phyloP scores from a whole-genome alignment of 2,113 vertebrate species.

The Microtus ochrogaster region DNA sequence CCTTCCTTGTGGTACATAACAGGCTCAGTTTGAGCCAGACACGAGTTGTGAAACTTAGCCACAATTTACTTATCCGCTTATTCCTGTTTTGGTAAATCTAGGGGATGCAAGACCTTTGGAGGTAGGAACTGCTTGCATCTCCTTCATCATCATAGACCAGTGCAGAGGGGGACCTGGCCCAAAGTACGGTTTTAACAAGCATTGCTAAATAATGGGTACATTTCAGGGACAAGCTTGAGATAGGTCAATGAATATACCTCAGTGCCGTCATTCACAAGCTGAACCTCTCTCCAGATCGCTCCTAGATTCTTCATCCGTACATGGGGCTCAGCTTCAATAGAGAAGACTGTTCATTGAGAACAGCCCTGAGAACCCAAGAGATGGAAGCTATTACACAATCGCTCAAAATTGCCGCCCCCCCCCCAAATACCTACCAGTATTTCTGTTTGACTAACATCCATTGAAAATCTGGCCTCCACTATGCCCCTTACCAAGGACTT shows the following conservation, averaged over 20 bases:
- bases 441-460: neutral
- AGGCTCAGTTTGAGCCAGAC: neutral
- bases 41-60: neutral
- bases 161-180: neutral
- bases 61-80: neutral
- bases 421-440: neutral
- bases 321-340: neutral
- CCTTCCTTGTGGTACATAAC: neutral
- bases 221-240: constrained; percentile 19
- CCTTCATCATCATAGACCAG: neutral
- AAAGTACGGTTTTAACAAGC: neutral
- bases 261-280: neutral
- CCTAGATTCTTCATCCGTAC: neutral
- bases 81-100: neutral
- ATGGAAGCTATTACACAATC: neutral
- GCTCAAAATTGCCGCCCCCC: neutral
- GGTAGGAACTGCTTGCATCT: neutral
- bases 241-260: neutral
- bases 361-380: neutral
- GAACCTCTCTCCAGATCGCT: neutral
- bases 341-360: neutral
- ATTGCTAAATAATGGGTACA: neutral
- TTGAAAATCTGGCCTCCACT: neutral
- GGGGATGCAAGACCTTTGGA: neutral
- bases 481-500: neutral